Percentiles rank a stretch among this genome's conserved stretches.
phyloP scores from a whole-genome alignment of 2,888 invertebrate genomes.

The Calameuta pallipes region DNA sequence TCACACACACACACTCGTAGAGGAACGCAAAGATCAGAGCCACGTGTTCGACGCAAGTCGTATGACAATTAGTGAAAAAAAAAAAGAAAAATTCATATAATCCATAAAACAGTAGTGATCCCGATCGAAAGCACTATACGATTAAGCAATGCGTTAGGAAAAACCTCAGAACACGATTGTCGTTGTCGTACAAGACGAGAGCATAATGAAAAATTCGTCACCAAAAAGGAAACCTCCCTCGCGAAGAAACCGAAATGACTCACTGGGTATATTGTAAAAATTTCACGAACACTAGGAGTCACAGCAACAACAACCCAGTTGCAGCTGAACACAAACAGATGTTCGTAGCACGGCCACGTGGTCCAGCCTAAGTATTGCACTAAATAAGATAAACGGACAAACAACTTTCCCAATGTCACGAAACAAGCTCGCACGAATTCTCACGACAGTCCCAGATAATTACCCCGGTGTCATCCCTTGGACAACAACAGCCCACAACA shows the following conservation, averaged over 20 bases:
- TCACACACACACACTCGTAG: neutral
- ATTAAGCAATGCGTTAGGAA: neutral
- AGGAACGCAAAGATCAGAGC: neutral
- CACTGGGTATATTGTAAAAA: neutral
- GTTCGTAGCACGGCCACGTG: neutral
- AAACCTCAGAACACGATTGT: neutral
- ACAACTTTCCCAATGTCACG: neutral
- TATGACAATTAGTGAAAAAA: neutral
- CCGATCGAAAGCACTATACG: neutral
- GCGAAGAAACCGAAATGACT: neutral
- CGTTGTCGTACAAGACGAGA: neutral
- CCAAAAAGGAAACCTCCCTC: neutral
- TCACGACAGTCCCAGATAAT: neutral
- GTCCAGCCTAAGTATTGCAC: neutral
- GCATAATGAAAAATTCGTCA: neutral
- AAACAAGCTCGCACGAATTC: neutral
- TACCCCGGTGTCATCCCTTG: neutral
- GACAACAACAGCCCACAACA: neutral
- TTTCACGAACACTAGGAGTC: neutral
- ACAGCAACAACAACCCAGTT: neutral
- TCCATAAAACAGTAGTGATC: neutral
- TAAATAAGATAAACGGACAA: neutral
- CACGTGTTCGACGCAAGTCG: neutral
- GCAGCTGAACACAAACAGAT: neutral
- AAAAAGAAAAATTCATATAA: neutral